Conservation (phyloP, 2,113 vertebrate species). For the Donacobius atricapilla region DNA sequence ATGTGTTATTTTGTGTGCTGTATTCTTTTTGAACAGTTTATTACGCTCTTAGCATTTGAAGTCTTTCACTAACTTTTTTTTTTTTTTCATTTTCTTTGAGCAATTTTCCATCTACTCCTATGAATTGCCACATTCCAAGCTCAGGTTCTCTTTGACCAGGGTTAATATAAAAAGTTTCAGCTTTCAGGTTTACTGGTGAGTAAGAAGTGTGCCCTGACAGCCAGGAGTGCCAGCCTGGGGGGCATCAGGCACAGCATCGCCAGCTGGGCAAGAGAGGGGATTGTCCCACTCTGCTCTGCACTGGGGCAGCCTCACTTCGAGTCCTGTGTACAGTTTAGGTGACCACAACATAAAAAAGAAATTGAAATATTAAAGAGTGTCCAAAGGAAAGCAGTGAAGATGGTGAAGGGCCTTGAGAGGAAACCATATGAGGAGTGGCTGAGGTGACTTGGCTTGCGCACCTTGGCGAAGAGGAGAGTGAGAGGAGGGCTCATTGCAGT, state of each 20-base stretch:
- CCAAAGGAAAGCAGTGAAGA: not conserved
- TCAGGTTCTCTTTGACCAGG: not conserved
- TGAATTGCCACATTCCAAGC: not conserved
- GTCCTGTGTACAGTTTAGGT: not conserved
- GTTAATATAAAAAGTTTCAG: not conserved
- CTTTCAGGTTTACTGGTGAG: not conserved
- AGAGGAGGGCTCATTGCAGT: not conserved
- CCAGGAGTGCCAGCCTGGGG: not conserved
- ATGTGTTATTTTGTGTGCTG: not conserved
- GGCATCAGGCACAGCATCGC: accelerated
- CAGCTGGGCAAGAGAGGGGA: not conserved
- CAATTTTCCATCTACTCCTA: not conserved
- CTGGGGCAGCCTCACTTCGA: not conserved
- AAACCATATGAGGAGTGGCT: not conserved
- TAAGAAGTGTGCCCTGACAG: not conserved
- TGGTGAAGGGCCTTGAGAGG: not conserved
- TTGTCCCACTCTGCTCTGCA: accelerated
- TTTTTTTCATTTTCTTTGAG: not conserved
- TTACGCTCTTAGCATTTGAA: not conserved
- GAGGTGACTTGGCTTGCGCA: not conserved
- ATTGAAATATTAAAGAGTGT: not conserved
- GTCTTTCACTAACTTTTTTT: not conserved
- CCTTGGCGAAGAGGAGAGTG: not conserved
- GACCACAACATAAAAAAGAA: not conserved
- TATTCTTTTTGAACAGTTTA: not conserved